Evolutionary conservation across 2,888 invertebrate genomes (phyloP).

Genomic region (Latrodectus hesperus): DNA sequence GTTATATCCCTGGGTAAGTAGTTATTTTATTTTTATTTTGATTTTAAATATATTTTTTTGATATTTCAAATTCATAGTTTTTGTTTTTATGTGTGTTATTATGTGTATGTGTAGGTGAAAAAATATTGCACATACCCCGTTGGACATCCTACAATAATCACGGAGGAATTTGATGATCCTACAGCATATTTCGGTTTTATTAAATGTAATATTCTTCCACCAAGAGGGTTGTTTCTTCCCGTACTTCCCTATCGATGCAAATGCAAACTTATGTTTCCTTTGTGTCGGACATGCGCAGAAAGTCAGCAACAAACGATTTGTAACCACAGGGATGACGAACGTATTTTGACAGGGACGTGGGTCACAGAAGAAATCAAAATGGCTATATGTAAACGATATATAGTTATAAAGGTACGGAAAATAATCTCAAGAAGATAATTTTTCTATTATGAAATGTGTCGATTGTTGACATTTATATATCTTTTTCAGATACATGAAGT

Average conservation of each 20-base stretch:
- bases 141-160: not conserved
- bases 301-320: not conserved
- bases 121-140: not conserved
- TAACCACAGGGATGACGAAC: conserved; percentile 6
- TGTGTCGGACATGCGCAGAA: not conserved
- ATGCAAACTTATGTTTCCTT: conserved; percentile 11
- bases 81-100: too few relatives aligned
- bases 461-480: not conserved
- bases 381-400: not conserved
- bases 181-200: conserved; percentile 13
- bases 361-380: conserved; percentile 7
- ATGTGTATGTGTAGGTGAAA: too few relatives aligned
- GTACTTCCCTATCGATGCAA: conserved; percentile 14
- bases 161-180: not conserved
- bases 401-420: conserved; percentile 2
- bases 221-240: not conserved
- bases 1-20: too few relatives aligned
- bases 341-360: not conserved
- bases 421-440: too few relatives aligned
- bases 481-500: conserved; percentile 24
- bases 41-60: too few relatives aligned
- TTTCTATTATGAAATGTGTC: not conserved
- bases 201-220: not conserved
- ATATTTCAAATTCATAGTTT: too few relatives aligned
- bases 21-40: too few relatives aligned